Base-by-base conservation (phyloP, 2,797 vertebrate species). In the Paedocypris micromegethes region DNA sequence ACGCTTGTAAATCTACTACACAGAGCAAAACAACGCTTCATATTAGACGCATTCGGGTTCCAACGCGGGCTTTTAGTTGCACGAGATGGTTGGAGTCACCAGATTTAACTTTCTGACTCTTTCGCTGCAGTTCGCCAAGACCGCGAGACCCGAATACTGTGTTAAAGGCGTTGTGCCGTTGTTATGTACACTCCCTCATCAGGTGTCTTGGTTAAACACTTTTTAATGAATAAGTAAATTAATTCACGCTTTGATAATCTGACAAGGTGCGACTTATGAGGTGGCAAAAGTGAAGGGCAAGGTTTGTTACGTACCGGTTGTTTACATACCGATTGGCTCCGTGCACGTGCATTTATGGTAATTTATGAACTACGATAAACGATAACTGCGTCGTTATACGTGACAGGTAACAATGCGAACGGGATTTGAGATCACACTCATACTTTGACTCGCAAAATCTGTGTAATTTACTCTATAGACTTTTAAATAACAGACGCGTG, bases 51-150 rank as follows among this genome's bases (percentile, higher is more conserved):
- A 9, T 44, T 39, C 2, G 3, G 3, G 6, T 23, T 9, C n/a
- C 55, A 56, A 55, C 7, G n/a, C 6, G 0, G 56, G 48, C 58
- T 39, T 9, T 3, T 4, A 7, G 2, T 5, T 0, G 7, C 3
- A 39, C 5, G 44, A 23, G 63, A 2, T 44, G 41, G 5, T 51
- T 56, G 39, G 2, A 5, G 42, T 5, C 1, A 57, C 23, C 50
- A 23, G 6, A 6, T 6, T 39, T 52, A 61, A 68, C 66, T 68
- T 68, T 41, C 38, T 68, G n/a, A 54, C 3, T 38, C 43, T 68
- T 52, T 51, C 49, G 46, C 7, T 4, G 43, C 6, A 4, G 66
- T 5, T 53, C 23, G 6, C 41, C 42, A 46, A 38, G 2, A 42
- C 6, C 54, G 5, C 9, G 9, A 43, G 65, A 7, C 2, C 2